These are phyloP conservation scores for Piaya cayana DNA, from an alignment of 2,113 vertebrate genomes.

Conservation along the genomic window DNA sequence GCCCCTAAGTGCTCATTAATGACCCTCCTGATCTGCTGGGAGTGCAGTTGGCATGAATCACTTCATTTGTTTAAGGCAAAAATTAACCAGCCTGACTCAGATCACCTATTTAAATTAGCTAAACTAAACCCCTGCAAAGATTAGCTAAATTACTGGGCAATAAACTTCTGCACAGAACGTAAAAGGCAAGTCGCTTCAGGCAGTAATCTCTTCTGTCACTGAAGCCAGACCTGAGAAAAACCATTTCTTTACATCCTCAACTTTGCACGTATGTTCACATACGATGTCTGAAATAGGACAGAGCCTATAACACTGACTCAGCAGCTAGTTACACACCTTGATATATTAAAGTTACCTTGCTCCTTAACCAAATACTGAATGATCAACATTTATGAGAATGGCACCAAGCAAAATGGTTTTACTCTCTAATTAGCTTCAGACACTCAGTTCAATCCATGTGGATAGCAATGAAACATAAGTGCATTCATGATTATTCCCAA, in stretches of 20 bases:
- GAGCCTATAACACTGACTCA: not conserved
- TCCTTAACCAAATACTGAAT: not conserved
- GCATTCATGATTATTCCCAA: not conserved
- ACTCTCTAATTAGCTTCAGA: not conserved
- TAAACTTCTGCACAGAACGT: not conserved
- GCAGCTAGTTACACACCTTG: not conserved
- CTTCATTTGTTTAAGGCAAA: not conserved
- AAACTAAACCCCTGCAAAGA: not conserved
- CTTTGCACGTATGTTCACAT: not conserved
- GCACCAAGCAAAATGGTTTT: not conserved
- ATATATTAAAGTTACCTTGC: not conserved
- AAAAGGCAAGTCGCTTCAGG: not conserved
- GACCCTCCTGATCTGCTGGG: not conserved
- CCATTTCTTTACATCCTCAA: fast-evolving
- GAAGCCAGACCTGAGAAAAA: not conserved
- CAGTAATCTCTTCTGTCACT: not conserved
- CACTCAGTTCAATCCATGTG: fast-evolving
- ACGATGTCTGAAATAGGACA: not conserved
- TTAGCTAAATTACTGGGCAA: not conserved
- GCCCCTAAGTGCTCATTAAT: not conserved
- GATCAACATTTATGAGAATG: not conserved
- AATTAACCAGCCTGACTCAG: not conserved
- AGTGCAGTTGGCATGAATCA: fast-evolving
- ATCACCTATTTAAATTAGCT: not conserved
- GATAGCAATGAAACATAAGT: not conserved